Evolutionary conservation across 2,888 invertebrate species (phyloP).

Genomic region (Anoncus sp.): DNA sequence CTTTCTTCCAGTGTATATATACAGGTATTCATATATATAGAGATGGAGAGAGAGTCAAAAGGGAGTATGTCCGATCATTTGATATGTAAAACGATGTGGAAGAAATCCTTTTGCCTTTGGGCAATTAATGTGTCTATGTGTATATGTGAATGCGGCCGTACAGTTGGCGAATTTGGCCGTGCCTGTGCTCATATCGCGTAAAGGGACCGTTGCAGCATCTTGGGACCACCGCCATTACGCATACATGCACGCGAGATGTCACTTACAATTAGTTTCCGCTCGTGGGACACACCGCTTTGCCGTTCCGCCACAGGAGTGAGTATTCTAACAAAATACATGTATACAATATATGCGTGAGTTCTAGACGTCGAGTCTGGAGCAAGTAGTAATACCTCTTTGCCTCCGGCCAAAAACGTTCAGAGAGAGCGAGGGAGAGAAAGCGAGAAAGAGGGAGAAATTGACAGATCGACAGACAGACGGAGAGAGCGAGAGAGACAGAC

Average conservation of each 20-base stretch:
- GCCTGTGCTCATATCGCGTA: conserved; percentile 26
- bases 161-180: neutral
- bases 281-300: conserved; percentile 27
- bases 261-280: conserved; percentile 58
- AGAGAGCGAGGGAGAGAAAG: neutral
- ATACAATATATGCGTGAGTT: too few relatives aligned
- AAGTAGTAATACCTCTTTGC: conserved; percentile 14
- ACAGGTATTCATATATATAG: too few relatives aligned
- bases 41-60: neutral
- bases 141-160: conserved; percentile 7
- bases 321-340: conserved; percentile 13
- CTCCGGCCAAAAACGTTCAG: neutral
- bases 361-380: conserved; percentile 3
- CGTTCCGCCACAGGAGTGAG: conserved; percentile 30
- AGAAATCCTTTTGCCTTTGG: neutral
- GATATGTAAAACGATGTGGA: conserved; percentile 15
- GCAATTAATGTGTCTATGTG: too few relatives aligned
- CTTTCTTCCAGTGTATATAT: too few relatives aligned
- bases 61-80: too few relatives aligned
- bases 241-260: conserved; percentile 34
- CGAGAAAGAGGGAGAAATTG: too few relatives aligned
- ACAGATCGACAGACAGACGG: too few relatives aligned
- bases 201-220: too few relatives aligned
- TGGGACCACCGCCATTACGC: conserved; percentile 2
- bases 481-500: too few relatives aligned